These are phyloP conservation scores for Drosophila dunni DNA, from an alignment of 1,140 invertebrate species.

Conservation along the genomic window DNA sequence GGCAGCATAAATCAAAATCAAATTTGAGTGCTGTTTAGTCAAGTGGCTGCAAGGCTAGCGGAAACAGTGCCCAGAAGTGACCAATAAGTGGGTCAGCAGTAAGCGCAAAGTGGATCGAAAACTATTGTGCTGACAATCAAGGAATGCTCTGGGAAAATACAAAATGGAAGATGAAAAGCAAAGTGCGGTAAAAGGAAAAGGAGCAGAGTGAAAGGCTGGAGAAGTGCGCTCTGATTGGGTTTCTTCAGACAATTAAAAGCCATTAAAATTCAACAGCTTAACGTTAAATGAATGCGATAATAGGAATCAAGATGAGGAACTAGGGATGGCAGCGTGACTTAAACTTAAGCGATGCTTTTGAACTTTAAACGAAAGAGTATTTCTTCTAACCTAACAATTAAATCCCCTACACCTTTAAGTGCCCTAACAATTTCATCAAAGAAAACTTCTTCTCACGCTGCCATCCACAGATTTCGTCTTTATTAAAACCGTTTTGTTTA, in stretches of 20 bases:
- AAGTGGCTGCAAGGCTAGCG: conserved; percentile 63
- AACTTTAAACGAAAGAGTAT: no score
- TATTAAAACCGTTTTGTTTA: conserved; percentile 56
- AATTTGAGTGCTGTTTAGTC: conserved; percentile 82
- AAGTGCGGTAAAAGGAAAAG: neutral
- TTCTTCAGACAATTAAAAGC: conserved; percentile 76
- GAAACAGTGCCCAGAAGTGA: conserved; percentile 71
- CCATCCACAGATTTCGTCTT: conserved; percentile 42
- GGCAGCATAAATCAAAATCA: conserved; percentile 81
- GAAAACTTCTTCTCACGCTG: conserved; percentile 11
- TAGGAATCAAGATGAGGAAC: conserved; percentile 17
- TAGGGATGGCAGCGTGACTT: conserved; percentile 18
- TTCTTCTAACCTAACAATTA: no score
- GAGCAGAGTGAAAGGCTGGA: conserved; percentile 15
- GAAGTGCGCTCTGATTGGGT: conserved; percentile 56
- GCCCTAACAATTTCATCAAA: neutral
- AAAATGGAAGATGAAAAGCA: neutral
- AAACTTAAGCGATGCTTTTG: no score
- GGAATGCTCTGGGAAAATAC: conserved; percentile 1
- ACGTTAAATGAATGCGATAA: conserved; percentile 71
- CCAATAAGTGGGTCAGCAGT: conserved; percentile 79
- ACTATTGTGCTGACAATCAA: conserved; percentile 67
- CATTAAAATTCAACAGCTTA: conserved; percentile 80
- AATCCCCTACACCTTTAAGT: no score
- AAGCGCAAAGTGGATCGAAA: conserved; percentile 62